Conservation (phyloP, 2,113 vertebrate species). For the Struthidea cinerea region DNA sequence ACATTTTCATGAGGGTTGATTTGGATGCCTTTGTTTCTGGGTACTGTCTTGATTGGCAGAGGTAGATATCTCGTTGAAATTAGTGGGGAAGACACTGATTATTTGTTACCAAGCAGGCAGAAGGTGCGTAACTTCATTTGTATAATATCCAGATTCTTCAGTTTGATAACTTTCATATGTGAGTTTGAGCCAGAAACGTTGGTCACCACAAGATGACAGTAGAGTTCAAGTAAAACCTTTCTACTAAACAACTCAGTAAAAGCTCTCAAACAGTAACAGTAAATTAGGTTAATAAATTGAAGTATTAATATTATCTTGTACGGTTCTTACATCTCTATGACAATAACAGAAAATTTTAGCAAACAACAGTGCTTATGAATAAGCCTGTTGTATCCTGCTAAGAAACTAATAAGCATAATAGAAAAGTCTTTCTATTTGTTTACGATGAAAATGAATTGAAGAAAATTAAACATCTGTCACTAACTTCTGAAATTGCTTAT, state of each 20-base stretch:
- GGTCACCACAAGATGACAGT: constrained; percentile 38
- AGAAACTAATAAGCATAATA: background rate
- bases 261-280: background rate
- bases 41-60: background rate
- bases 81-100: background rate
- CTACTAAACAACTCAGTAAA: background rate
- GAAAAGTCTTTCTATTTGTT: background rate
- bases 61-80: background rate
- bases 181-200: background rate
- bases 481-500: background rate
- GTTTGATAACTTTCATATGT: background rate
- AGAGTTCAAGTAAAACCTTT: background rate
- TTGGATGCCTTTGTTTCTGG: background rate
- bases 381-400: background rate
- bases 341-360: background rate
- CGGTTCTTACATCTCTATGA: background rate
- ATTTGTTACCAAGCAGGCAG: background rate
- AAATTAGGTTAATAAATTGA: background rate
- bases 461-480: background rate
- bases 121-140: background rate
- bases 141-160: background rate
- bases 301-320: background rate
- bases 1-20: background rate
- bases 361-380: background rate
- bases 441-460: background rate